These are phyloP conservation scores for Stenurella melanura DNA, from an alignment of 2,888 invertebrate species.

Conservation along the genomic window DNA sequence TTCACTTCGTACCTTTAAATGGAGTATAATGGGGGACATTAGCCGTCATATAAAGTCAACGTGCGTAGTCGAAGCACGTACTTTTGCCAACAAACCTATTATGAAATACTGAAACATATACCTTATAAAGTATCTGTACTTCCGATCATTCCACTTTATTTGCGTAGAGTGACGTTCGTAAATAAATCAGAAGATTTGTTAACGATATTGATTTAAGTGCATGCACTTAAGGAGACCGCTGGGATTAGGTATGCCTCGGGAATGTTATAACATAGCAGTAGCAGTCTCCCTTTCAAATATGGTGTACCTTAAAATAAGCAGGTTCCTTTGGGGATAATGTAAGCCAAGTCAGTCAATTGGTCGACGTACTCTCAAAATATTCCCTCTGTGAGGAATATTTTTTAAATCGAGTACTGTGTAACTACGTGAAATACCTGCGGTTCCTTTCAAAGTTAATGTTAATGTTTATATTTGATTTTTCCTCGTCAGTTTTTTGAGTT, in stretches of 20 bases:
- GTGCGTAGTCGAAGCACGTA: constrained; percentile 44
- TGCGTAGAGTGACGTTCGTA: constrained; percentile 3
- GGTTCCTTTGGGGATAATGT: neutral
- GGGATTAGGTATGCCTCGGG: neutral
- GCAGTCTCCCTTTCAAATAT: neutral
- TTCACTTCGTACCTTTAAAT: constrained; percentile 50
- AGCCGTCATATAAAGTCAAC: constrained; percentile 43
- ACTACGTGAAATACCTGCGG: no score
- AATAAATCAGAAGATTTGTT: neutral
- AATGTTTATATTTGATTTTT: no score
- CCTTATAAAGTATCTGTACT: constrained; percentile 38
- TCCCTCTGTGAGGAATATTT: no score
- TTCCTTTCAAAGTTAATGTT: no score
- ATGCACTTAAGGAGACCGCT: neutral
- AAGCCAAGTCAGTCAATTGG: neutral
- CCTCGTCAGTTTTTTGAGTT: no score
- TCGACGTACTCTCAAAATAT: neutral
- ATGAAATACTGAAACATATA: constrained; percentile 39
- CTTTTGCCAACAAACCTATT: constrained; percentile 40
- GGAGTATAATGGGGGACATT: constrained; percentile 42
- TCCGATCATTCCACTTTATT: constrained; percentile 33
- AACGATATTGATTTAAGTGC: neutral
- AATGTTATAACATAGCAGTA: neutral
- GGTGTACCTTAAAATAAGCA: neutral
- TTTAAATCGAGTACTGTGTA: no score